Evolutionary conservation across 2,113 vertebrate genomes (phyloP), one percentile per base, ranked within the genome.

Genomic region (Rhea pennata): DNA sequence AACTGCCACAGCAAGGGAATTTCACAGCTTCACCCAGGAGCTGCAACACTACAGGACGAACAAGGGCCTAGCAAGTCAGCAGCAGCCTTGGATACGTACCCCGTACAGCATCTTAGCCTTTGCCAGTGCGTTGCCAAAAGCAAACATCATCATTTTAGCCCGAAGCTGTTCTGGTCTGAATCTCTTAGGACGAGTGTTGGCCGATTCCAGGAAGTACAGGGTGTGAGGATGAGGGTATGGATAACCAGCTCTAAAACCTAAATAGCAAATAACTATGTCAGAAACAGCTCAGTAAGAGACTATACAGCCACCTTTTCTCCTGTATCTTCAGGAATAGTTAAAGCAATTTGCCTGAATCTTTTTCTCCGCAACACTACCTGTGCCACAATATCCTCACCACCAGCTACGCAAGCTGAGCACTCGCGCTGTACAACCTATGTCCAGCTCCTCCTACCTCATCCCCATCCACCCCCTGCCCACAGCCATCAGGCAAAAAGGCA

Each of bases 121-220:
- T 21, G 98, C 98, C 95, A 99, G 94, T 0, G 99, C 99, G 0
- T 98, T 99, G 86, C 98, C 99, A 81, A 99, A 99, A 48, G 98
- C 88, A 69, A 99, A 99, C 98, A 99, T 98, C 84, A 99, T 64
- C 98, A 99, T 98, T 97, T 98, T 99, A 71, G 98, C 98, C 78
- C 98, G 97, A 67, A 99, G 98, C 86, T 99, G 98, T 15, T 99
- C 98, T 10, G 98, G 98, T 39, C 27, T 88, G 72, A 98, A 98
- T 81, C 94, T 98, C 44, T 46, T 7, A 0, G 94, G 56, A 51
- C 23, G 15, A 29, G 62, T 6, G 46, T 95, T 97, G 36, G 89
- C 96, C 6, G 92, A 96, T 48, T 98, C 98, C 96, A 98, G 72
- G 87, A 99, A 94, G 96, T 98, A 99, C 19, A 99, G 59, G 8